A percentile compares a stretch with the other conserved stretches of the same genome.
These are phyloP conservation scores for Ctenoplectra terminalis DNA, from an alignment of 1,140 invertebrate species.

Conservation along the genomic window DNA sequence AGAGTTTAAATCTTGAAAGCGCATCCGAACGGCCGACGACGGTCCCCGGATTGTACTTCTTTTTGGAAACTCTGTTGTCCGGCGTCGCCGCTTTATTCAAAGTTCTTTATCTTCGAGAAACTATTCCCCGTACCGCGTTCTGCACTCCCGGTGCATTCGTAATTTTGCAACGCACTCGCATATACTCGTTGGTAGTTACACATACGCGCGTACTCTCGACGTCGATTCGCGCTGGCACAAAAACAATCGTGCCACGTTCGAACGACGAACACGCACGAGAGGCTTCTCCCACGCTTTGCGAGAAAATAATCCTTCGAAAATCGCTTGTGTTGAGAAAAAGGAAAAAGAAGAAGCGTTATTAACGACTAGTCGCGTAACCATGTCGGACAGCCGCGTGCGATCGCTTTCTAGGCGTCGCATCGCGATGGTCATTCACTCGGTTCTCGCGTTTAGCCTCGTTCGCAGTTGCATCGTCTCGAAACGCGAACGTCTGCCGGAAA, in stretches of 20 bases:
- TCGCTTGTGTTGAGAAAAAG: slow-evolving; percentile 7
- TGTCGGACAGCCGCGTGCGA: background rate
- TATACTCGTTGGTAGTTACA: too few species aligned
- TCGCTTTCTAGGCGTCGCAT: background rate
- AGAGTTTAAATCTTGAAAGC: slow-evolving; percentile 51
- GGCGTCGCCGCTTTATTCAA: slow-evolving; percentile 29
- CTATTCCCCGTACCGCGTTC: slow-evolving; percentile 60
- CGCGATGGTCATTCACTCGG: background rate
- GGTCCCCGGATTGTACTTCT: slow-evolving; percentile 7
- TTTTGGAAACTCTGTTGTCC: slow-evolving; percentile 5
- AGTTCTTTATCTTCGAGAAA: slow-evolving; percentile 59
- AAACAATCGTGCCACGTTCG: slow-evolving; percentile 20
- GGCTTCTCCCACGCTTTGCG: slow-evolving; percentile 32
- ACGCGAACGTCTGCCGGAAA: background rate
- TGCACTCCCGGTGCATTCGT: slow-evolving; percentile 60
- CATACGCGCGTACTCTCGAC: slow-evolving; percentile 2
- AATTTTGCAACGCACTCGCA: slow-evolving; percentile 48
- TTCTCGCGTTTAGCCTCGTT: slow-evolving; percentile 5
- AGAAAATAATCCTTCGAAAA: slow-evolving; percentile 47
- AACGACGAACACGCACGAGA: slow-evolving; percentile 12
- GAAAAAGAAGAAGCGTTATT: background rate
- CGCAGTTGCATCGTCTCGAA: background rate
- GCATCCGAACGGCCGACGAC: slow-evolving; percentile 34
- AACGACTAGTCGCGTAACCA: background rate
- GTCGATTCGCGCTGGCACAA: slow-evolving; percentile 18